Conservation (phyloP, 2,113 vertebrate genomes). For the Gopherus evgoodei region DNA sequence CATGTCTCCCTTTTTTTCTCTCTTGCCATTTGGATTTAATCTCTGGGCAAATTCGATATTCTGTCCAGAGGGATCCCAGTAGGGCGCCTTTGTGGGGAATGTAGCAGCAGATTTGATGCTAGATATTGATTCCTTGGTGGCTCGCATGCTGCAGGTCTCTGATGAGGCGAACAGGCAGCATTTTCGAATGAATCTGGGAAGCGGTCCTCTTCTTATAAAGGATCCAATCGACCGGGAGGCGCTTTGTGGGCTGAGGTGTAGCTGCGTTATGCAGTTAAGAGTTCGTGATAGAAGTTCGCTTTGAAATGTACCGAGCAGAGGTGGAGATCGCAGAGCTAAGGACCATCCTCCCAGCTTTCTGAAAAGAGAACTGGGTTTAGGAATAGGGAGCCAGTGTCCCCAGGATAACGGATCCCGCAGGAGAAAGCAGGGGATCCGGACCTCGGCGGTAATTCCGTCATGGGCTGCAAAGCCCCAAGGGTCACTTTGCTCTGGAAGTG, state of each 20-base stretch:
- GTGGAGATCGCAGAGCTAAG: conserved; percentile 88
- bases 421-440: conserved; percentile 82
- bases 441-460: conserved; percentile 77
- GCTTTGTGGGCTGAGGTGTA: conserved; percentile 70
- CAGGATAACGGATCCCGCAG: conserved; percentile 80
- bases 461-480: conserved; percentile 79
- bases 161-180: conserved; percentile 72
- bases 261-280: conserved; percentile 72
- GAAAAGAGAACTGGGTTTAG: conserved; percentile 76
- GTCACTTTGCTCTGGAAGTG: conserved; percentile 76
- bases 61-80: conserved; percentile 74
- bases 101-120: conserved; percentile 74
- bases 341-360: conserved; percentile 85
- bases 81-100: conserved; percentile 77
- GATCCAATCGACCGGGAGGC: conserved; percentile 75
- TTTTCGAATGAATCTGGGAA: conserved; percentile 73
- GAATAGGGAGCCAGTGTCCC: conserved; percentile 81
- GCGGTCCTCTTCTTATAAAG: conserved; percentile 71
- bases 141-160: conserved; percentile 73
- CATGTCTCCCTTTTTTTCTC: conserved; percentile 67
- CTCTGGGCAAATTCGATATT: conserved; percentile 75
- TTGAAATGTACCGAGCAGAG: conserved; percentile 78
- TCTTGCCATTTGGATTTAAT: conserved; percentile 73
- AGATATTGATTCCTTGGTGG: conserved; percentile 67
- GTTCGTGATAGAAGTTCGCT: conserved; percentile 70